These are phyloP conservation scores for Adela reaumurella DNA, from an alignment of 2,888 invertebrate species.

Conservation along the genomic window DNA sequence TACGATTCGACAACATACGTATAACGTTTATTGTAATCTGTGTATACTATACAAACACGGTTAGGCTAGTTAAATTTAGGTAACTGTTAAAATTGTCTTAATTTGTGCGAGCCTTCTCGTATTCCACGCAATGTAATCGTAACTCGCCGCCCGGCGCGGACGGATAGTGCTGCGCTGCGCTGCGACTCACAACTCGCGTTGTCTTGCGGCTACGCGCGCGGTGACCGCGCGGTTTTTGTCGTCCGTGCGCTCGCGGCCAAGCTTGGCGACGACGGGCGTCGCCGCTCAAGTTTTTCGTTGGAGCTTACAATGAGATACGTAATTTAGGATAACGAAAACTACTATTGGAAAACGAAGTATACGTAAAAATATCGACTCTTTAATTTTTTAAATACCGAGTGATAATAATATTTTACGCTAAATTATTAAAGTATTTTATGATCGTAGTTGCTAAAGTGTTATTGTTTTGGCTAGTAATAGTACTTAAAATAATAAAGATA, in stretches of 20 bases:
- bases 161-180: too few species aligned
- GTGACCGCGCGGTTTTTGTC: background rate
- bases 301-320: slow-evolving; percentile 43
- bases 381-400: slow-evolving; percentile 48
- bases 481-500: slow-evolving; percentile 16
- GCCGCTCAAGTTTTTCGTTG: slow-evolving; percentile 17
- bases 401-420: slow-evolving; percentile 51
- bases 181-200: too few species aligned
- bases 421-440: slow-evolving; percentile 51
- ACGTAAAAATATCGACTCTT: slow-evolving; percentile 51
- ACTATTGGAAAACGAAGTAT: slow-evolving; percentile 54
- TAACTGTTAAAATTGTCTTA: background rate
- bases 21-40: slow-evolving; percentile 55
- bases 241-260: background rate
- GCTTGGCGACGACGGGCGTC: background rate
- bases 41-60: slow-evolving; percentile 33
- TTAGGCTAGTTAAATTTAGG: background rate
- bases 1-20: slow-evolving; percentile 52
- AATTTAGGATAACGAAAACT: slow-evolving; percentile 32
- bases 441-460: slow-evolving; percentile 49
- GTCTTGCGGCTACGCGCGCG: background rate
- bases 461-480: slow-evolving; percentile 43
- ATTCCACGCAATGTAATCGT: background rate
- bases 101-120: background rate
- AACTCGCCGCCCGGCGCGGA: too few species aligned